A percentile compares a stretch with the other conserved stretches of the same genome.
These are phyloP conservation scores for Caenorhabditis becei DNA, from an alignment of 2,888 invertebrate genomes.

Conservation along the genomic window DNA sequence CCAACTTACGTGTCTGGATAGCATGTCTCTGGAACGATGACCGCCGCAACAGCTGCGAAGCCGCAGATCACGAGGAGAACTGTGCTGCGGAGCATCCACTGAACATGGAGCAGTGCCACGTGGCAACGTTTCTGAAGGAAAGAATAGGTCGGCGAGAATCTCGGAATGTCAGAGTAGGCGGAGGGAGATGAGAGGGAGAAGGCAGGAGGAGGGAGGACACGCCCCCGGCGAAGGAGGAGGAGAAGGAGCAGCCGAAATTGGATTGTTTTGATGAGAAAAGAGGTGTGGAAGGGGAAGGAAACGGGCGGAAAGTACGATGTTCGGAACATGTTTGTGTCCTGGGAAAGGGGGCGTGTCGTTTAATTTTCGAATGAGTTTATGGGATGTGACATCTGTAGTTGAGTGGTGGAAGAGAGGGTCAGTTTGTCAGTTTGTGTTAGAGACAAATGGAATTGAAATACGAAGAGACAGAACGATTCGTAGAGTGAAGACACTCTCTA, in stretches of 20 bases:
- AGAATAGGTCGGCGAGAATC: not conserved
- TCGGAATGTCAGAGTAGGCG: conserved; percentile 2
- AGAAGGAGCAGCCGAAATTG: conserved; percentile 29
- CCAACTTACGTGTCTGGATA: conserved; percentile 62
- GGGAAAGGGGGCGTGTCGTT: conserved; percentile 2
- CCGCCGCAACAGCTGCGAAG: conserved; percentile 8
- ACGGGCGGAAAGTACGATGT: not conserved
- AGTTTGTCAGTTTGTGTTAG: conserved; percentile 24
- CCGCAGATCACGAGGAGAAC: conserved; percentile 32
- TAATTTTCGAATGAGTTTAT: conserved; percentile 22
- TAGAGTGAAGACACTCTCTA: no score
- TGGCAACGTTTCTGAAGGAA: conserved; percentile 23
- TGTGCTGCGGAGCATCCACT: conserved; percentile 38
- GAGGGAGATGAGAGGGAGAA: not conserved
- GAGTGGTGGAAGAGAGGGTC: not conserved
- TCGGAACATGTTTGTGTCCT: not conserved
- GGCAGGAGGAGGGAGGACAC: not conserved
- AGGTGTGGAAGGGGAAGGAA: conserved; percentile 8
- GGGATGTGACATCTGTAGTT: conserved; percentile 28
- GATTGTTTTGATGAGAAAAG: conserved; percentile 56
- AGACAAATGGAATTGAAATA: not conserved
- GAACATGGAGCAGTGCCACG: conserved; percentile 45
- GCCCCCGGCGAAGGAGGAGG: conserved; percentile 11
- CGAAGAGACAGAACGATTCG: no score
- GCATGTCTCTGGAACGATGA: conserved; percentile 55